Percentiles rank a stretch among this genome's conserved stretches.
These are phyloP conservation scores for Prionailurus bengalensis DNA, from an alignment of 2,113 vertebrate species.

Conservation along the genomic window DNA sequence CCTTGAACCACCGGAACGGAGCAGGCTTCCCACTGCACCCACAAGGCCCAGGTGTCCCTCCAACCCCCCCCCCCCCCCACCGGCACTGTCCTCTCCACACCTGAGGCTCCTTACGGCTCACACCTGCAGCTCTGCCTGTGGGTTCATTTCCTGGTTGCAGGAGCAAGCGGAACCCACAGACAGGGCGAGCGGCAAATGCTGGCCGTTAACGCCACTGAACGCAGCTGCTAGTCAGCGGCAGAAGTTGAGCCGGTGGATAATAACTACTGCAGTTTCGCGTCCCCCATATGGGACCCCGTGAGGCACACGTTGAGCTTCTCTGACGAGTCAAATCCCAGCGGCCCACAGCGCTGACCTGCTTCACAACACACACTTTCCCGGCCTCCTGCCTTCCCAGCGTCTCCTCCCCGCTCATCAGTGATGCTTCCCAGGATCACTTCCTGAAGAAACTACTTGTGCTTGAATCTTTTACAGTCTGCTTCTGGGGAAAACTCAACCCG, in stretches of 20 bases:
- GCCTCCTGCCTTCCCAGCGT: background rate
- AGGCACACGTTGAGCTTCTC: background rate
- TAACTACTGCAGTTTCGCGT: background rate
- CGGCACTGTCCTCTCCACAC: background rate
- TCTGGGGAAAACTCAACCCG: background rate
- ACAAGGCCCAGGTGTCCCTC: too few species aligned
- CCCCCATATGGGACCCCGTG: background rate
- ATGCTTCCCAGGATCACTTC: background rate
- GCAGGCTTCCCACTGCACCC: background rate
- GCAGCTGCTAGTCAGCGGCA: background rate
- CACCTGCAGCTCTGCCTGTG: too few species aligned
- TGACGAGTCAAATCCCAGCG: background rate
- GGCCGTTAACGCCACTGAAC: background rate
- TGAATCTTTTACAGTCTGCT: background rate
- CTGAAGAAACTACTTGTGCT: background rate
- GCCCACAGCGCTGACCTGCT: background rate
- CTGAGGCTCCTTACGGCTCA: background rate
- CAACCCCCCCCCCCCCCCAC: rapidly evolving
- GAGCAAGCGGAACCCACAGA: background rate
- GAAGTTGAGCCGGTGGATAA: background rate
- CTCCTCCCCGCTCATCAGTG: rapidly evolving
- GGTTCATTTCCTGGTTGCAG: background rate
- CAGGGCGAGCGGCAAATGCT: background rate
- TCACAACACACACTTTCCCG: background rate
- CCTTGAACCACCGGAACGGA: background rate